These are phyloP conservation scores for Agrypnus murinus DNA, from an alignment of 2,888 invertebrate genomes.

Conservation along the genomic window DNA sequence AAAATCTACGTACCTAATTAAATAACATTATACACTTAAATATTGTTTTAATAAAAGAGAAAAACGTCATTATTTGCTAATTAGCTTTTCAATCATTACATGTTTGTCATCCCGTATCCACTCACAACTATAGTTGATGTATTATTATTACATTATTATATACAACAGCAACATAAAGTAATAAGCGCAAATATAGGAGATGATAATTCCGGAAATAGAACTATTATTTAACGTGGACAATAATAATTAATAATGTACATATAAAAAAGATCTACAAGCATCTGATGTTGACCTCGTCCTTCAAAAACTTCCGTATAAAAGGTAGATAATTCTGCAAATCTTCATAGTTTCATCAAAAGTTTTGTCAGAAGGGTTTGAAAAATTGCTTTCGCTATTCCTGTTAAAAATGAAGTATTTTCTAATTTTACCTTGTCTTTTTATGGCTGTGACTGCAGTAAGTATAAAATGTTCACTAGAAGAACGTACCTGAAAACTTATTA, in stretches of 20 bases:
- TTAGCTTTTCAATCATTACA: neutral
- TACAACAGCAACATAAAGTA: no score
- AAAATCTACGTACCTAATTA: no score
- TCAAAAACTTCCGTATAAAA: slow-evolving; percentile 20
- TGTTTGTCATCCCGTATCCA: neutral
- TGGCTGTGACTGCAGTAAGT: slow-evolving; percentile 28
- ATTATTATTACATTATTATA: no score
- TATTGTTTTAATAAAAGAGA: no score
- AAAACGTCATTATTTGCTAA: neutral
- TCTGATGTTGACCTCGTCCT: slow-evolving; percentile 15
- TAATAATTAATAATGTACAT: slow-evolving; percentile 12
- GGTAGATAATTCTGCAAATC: neutral
- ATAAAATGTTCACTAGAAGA: no score
- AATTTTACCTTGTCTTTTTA: slow-evolving; percentile 19
- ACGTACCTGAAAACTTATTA: neutral
- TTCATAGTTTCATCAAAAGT: neutral
- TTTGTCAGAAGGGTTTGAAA: neutral
- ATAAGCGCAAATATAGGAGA: neutral
- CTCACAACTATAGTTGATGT: neutral
- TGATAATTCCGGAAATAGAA: slow-evolving; percentile 23
- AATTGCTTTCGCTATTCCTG: no score
- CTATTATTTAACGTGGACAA: slow-evolving; percentile 6
- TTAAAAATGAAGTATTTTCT: slow-evolving; percentile 23
- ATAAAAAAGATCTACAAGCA: neutral
- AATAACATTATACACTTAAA: no score